Conservation (phyloP, 2,113 vertebrate species). For the Penelope pileata region DNA sequence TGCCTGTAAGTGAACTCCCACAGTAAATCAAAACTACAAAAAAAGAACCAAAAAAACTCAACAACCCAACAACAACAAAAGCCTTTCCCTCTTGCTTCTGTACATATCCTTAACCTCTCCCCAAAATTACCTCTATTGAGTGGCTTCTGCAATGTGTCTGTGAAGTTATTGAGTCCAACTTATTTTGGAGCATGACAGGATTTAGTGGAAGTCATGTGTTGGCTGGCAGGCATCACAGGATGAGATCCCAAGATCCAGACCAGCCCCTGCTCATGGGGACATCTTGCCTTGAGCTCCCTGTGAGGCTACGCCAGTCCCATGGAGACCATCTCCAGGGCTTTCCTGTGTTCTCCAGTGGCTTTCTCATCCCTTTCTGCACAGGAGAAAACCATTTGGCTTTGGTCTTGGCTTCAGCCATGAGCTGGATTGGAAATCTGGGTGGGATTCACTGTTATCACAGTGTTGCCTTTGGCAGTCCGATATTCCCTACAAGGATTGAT, state of each 20-base stretch:
- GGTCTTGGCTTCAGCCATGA: background rate
- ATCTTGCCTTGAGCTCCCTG: background rate
- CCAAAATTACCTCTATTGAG: background rate
- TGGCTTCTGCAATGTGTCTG: background rate
- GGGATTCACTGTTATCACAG: constrained; percentile 14
- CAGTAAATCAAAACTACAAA: constrained; percentile 12
- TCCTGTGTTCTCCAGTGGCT: background rate
- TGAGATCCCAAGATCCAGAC: background rate
- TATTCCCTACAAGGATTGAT: constrained; percentile 14
- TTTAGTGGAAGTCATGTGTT: background rate
- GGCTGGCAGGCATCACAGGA: background rate
- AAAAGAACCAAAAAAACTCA: background rate
- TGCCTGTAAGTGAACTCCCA: background rate
- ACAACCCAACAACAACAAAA: background rate
- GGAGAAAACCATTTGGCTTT: background rate
- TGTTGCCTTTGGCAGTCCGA: constrained; percentile 44
- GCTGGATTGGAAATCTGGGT: background rate
- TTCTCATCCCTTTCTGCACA: background rate
- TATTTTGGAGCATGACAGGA: background rate
- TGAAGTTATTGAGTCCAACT: background rate
- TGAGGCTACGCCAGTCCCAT: background rate
- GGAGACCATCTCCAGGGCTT: background rate
- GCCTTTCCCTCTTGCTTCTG: background rate
- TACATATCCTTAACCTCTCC: background rate
- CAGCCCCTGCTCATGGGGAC: background rate